Conservation (phyloP, 2,797 vertebrate species). For the Leuciscus waleckii region DNA sequence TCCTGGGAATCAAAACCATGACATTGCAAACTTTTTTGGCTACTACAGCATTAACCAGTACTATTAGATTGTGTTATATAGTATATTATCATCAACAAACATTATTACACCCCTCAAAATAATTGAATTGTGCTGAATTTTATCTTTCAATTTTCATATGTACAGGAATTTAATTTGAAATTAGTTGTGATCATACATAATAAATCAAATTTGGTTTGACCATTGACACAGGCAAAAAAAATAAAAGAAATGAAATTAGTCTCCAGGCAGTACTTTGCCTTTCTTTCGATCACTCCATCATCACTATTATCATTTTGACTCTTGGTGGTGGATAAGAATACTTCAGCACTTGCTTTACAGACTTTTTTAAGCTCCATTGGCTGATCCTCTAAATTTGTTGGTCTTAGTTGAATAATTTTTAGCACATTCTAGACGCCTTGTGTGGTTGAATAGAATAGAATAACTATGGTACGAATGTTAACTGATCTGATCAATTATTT, state of each 20-base stretch:
- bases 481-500: conserved; percentile 47
- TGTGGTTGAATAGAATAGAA: conserved; percentile 2
- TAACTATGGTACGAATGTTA: conserved; percentile 19
- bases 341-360: conserved; percentile 10
- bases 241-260: neutral
- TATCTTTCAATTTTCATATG: neutral
- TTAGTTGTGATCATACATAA: neutral
- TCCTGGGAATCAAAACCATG: neutral
- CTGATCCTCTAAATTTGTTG: neutral
- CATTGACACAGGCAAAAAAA: neutral
- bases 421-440: neutral
- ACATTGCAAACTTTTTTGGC: neutral
- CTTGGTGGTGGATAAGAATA: neutral
- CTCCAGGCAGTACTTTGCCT: neutral
- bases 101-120: neutral
- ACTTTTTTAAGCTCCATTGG: neutral
- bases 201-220: neutral
- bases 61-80: neutral
- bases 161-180: neutral
- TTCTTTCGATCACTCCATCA: neutral
- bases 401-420: conserved; percentile 17
- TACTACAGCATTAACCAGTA: neutral
- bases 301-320: conserved; percentile 1
- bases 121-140: neutral
- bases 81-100: neutral